phyloP scores from a whole-genome alignment of 1,140 invertebrate genomes.

The Rhopalosiphum padi region DNA sequence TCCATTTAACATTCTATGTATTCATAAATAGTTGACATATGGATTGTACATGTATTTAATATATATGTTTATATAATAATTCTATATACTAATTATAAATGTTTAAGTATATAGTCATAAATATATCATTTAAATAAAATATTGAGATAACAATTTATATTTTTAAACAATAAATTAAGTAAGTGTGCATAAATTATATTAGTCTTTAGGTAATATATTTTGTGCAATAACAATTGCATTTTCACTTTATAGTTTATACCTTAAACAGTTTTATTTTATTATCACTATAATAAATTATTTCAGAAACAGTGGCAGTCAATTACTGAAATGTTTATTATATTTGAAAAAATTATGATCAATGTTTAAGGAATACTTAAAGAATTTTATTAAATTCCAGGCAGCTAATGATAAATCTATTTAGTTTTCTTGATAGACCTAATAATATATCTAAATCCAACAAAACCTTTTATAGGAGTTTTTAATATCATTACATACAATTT shows the following conservation, averaged over 20 bases:
- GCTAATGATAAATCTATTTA: not conserved
- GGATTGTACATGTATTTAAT: not conserved
- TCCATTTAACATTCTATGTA: too few relatives aligned
- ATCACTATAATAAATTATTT: not conserved
- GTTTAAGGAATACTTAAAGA: not conserved
- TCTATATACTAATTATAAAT: not conserved
- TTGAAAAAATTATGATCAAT: not conserved
- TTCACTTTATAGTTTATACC: not conserved
- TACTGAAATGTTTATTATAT: not conserved
- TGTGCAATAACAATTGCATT: not conserved
- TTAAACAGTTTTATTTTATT: not conserved
- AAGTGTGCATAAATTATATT: not conserved
- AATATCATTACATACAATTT: not conserved
- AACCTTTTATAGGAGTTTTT: not conserved
- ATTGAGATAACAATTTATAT: not conserved
- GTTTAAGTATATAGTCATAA: not conserved
- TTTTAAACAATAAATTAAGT: not conserved
- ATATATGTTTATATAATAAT: not conserved
- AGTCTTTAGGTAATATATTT: not conserved
- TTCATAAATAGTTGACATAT: too few relatives aligned
- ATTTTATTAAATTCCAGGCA: not conserved
- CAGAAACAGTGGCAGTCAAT: not conserved
- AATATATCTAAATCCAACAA: not conserved
- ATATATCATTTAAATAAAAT: not conserved
- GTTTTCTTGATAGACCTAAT: not conserved